Percentiles rank a stretch among this genome's conserved stretches.
phyloP scores from a whole-genome alignment of 2,888 invertebrate genomes.

The Cacoxenus indagator region DNA sequence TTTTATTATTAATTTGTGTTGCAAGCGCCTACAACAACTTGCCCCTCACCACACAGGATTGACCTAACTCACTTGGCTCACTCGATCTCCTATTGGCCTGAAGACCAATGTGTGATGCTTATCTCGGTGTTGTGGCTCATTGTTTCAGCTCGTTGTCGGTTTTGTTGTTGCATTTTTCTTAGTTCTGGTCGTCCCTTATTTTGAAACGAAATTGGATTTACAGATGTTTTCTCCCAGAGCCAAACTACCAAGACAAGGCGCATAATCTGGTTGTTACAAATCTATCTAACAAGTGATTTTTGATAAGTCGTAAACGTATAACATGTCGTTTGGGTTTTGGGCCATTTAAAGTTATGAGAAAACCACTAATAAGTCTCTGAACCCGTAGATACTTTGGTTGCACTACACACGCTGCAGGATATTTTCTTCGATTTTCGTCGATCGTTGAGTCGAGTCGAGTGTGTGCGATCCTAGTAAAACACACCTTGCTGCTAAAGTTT shows the following conservation, averaged over 20 bases:
- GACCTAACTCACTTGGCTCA: not conserved
- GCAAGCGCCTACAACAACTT: conserved; percentile 50
- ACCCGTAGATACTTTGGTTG: conserved; percentile 8
- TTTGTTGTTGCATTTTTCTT: conserved; percentile 17
- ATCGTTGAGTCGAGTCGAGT: conserved; percentile 14
- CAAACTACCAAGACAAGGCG: not conserved
- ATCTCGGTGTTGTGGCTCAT: conserved; percentile 20
- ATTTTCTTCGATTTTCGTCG: not conserved
- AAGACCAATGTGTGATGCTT: conserved; percentile 30
- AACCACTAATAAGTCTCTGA: conserved; percentile 3
- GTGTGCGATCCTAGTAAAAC: conserved; percentile 27
- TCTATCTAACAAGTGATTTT: conserved; percentile 52
- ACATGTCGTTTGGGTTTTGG: conserved; percentile 26
- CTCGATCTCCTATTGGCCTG: not conserved
- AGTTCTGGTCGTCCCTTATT: conserved; percentile 53
- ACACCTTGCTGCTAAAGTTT: conserved; percentile 49
- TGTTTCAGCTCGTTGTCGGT: conserved; percentile 2
- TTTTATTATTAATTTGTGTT: conserved; percentile 60
- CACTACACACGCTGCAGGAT: conserved; percentile 14
- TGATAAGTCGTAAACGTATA: conserved; percentile 58
- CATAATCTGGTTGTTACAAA: conserved; percentile 27
- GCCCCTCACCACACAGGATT: conserved; percentile 11
- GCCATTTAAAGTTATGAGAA: conserved; percentile 15
- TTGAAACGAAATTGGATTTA: conserved; percentile 66
- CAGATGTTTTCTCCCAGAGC: conserved; percentile 52